Conservation (phyloP, 2,113 vertebrate species). For the Chauna torquata region DNA sequence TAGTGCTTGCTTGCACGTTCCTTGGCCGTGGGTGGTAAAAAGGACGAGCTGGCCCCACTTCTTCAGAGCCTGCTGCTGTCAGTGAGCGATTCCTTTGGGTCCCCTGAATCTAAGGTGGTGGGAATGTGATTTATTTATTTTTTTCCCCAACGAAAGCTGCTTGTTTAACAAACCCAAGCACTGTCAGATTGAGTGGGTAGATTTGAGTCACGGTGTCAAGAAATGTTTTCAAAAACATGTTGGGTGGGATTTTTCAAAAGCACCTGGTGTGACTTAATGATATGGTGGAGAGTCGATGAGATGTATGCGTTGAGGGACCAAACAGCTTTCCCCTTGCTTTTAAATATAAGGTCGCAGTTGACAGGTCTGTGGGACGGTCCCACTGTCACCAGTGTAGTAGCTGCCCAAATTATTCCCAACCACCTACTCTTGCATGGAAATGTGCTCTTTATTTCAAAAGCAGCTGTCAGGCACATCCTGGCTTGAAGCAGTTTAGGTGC, state of each 20-base stretch:
- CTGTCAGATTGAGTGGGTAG: neutral
- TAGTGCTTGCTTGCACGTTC: neutral
- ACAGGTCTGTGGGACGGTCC: neutral
- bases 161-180: neutral
- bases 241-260: conserved; percentile 10
- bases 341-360: neutral
- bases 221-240: neutral
- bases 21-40: neutral
- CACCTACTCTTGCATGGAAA: neutral
- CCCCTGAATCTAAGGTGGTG: neutral
- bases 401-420: neutral
- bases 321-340: neutral
- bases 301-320: neutral
- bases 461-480: neutral
- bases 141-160: neutral
- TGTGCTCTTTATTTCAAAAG: neutral
- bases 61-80: neutral
- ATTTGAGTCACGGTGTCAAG: neutral
- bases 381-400: neutral
- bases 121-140: neutral
- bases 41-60: neutral
- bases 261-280: neutral
- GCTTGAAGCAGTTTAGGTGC: neutral
- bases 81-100: neutral
- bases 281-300: neutral